phyloP scores from a whole-genome alignment of 2,113 vertebrate species.

The Tonatia bakeri region DNA sequence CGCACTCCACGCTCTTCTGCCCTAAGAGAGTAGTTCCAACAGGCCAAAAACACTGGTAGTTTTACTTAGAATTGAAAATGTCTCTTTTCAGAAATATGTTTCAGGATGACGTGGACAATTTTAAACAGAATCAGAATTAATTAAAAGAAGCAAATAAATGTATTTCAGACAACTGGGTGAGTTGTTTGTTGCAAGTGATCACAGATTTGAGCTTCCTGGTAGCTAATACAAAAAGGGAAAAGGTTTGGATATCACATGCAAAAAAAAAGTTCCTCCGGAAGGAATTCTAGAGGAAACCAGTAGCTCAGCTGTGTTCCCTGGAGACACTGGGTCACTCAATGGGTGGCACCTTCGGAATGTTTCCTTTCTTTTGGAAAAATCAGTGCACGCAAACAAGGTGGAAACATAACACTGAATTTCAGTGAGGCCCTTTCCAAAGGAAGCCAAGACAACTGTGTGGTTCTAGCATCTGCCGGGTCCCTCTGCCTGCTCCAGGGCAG shows the following conservation, averaged over 20 bases:
- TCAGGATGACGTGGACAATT: not conserved
- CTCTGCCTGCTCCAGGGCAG: not conserved
- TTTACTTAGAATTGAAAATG: not conserved
- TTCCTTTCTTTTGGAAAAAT: not conserved
- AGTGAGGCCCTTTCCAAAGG: not conserved
- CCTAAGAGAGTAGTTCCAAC: not conserved
- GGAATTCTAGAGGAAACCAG: not conserved
- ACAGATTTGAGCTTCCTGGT: not conserved
- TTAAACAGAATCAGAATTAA: not conserved
- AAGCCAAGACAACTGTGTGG: fast-evolving
- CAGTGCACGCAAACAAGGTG: not conserved
- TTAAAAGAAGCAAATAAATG: not conserved
- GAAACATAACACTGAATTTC: not conserved
- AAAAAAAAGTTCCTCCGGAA: not conserved
- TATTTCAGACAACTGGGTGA: not conserved
- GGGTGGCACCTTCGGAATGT: not conserved
- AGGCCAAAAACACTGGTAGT: not conserved
- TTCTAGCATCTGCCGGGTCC: not conserved
- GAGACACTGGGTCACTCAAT: fast-evolving
- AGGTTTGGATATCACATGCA: no score
- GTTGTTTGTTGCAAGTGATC: no score
- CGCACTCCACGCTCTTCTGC: not conserved
- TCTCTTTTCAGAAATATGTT: not conserved
- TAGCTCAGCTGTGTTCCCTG: fast-evolving
- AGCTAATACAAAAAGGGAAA: not conserved